phyloP scores from a whole-genome alignment of 2,888 invertebrate genomes.

The Plutella xylostella region DNA sequence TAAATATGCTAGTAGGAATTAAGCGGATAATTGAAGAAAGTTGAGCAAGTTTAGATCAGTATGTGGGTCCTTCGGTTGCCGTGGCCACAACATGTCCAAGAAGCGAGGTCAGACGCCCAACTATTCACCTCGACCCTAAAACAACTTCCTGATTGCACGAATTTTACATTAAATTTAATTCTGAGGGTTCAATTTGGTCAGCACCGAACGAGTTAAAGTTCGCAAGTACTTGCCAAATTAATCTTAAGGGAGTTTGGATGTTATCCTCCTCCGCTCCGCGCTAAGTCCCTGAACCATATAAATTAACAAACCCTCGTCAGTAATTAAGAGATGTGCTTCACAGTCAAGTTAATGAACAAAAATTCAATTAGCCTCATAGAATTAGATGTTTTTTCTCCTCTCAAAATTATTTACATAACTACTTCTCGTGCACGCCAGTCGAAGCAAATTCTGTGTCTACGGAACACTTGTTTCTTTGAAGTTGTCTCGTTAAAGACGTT shows the following conservation, averaged over 20 bases:
- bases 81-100: not conserved
- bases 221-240: slow-evolving; percentile 61
- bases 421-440: no score
- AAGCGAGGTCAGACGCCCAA: not conserved
- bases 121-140: slow-evolving; percentile 16
- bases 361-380: slow-evolving; percentile 62
- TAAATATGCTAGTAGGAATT: not conserved
- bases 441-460: no score
- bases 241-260: slow-evolving; percentile 67
- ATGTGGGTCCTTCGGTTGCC: not conserved
- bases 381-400: slow-evolving; percentile 44
- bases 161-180: slow-evolving; percentile 68
- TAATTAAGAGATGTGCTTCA: slow-evolving; percentile 64
- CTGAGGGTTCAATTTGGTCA: slow-evolving; percentile 42
- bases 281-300: slow-evolving; percentile 56
- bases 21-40: not conserved
- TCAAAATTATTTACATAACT: slow-evolving; percentile 43
- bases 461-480: no score
- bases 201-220: slow-evolving; percentile 66
- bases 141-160: slow-evolving; percentile 49
- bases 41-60: not conserved
- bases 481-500: no score
- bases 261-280: slow-evolving; percentile 52
- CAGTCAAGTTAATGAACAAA: slow-evolving; percentile 55
- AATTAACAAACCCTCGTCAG: slow-evolving; percentile 61